These are phyloP conservation scores for Pangasius sanitwongsei DNA, from an alignment of 2,797 vertebrate species.

Conservation along the genomic window DNA sequence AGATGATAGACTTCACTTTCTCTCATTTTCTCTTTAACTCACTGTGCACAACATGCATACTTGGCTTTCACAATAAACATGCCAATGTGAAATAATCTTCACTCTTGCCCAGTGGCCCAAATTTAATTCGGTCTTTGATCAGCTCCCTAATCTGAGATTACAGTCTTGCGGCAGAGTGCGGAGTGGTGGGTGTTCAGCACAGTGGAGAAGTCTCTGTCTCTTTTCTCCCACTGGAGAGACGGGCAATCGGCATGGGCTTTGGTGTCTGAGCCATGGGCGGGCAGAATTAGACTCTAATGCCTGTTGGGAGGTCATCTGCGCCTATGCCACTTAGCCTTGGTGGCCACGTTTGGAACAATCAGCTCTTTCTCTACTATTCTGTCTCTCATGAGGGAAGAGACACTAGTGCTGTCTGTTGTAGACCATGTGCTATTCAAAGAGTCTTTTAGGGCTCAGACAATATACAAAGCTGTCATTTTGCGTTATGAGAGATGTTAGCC, in stretches of 20 bases:
- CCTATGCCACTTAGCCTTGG: slow-evolving; percentile 43
- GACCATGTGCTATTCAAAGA: slow-evolving; percentile 26
- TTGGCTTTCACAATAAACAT: slow-evolving; percentile 49
- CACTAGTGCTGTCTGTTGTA: slow-evolving; percentile 36
- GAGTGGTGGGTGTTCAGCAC: slow-evolving; percentile 61
- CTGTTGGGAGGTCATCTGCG: slow-evolving; percentile 68
- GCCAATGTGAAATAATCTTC: slow-evolving; percentile 71
- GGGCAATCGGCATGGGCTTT: slow-evolving; percentile 77
- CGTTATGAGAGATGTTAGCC: slow-evolving; percentile 22
- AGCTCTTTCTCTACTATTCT: slow-evolving; percentile 37
- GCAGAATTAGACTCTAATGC: slow-evolving; percentile 77
- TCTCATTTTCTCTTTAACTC: neutral
- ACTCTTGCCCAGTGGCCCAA: slow-evolving; percentile 79
- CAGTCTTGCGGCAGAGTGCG: slow-evolving; percentile 76
- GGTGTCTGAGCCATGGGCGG: slow-evolving; percentile 72
- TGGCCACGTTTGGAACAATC: slow-evolving; percentile 69
- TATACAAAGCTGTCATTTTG: slow-evolving; percentile 38
- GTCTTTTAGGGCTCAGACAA: slow-evolving; percentile 32
- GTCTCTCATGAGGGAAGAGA: slow-evolving; percentile 25
- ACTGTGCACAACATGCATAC: neutral
- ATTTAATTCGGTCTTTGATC: slow-evolving; percentile 83
- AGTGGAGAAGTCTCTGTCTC: slow-evolving; percentile 30
- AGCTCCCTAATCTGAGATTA: slow-evolving; percentile 83
- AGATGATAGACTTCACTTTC: neutral
- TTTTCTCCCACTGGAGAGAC: slow-evolving; percentile 65